These are phyloP conservation scores for Drosophila sp. DNA, from an alignment of 1,140 invertebrate species.

Conservation along the genomic window DNA sequence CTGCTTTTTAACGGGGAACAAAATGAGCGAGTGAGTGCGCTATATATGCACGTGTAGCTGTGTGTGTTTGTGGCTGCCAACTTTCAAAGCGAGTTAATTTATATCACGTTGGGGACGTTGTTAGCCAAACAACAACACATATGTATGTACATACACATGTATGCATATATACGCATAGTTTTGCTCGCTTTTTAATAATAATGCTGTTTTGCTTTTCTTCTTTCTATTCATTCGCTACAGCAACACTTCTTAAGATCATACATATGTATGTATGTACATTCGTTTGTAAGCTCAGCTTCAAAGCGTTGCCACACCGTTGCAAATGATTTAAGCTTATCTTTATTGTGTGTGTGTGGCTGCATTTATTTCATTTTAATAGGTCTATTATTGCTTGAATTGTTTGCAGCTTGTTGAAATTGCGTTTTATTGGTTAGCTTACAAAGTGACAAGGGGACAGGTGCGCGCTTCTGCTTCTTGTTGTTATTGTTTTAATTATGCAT, in stretches of 20 bases:
- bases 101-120: slow-evolving; percentile 65
- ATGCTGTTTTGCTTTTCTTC: slow-evolving; percentile 64
- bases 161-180: slow-evolving; percentile 29
- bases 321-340: slow-evolving; percentile 10
- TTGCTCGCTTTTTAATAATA: slow-evolving; percentile 58
- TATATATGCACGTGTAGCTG: background rate
- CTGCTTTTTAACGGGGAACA: slow-evolving; percentile 42
- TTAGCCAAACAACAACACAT: slow-evolving; percentile 54
- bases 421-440: slow-evolving; percentile 31
- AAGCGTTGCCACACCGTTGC: slow-evolving; percentile 59
- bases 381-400: slow-evolving; percentile 58
- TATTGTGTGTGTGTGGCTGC: slow-evolving; percentile 20
- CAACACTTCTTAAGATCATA: slow-evolving; percentile 35
- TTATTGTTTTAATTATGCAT: slow-evolving; percentile 50
- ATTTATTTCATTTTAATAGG: slow-evolving; percentile 75
- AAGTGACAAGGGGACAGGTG: slow-evolving; percentile 56
- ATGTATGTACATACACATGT: slow-evolving; percentile 15
- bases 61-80: slow-evolving; percentile 56
- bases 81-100: slow-evolving; percentile 81
- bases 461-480: slow-evolving; percentile 43
- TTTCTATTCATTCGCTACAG: slow-evolving; percentile 28
- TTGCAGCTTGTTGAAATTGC: slow-evolving; percentile 33
- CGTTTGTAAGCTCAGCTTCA: slow-evolving; percentile 40
- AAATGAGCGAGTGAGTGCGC: slow-evolving; percentile 58
- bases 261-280: background rate